These are phyloP conservation scores for Acanthosoma haemorrhoidale DNA, from an alignment of 2,888 invertebrate genomes.

Conservation along the genomic window DNA sequence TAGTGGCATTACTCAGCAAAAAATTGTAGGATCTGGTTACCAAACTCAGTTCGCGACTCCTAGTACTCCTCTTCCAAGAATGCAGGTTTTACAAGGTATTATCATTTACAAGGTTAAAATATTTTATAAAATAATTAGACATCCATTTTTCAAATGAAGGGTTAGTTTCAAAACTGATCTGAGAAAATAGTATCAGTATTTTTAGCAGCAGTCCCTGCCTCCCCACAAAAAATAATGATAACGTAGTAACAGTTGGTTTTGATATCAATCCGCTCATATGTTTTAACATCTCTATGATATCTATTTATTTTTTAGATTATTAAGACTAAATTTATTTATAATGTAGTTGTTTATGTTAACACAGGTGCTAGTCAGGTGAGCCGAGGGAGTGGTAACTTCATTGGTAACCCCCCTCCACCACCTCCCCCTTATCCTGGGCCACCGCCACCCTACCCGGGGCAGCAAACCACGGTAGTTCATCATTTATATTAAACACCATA, in stretches of 20 bases:
- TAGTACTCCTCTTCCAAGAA: conserved; percentile 33
- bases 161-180: too few relatives aligned
- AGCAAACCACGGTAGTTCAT: conserved; percentile 39
- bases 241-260: too few relatives aligned
- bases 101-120: too few relatives aligned
- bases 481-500: not conserved
- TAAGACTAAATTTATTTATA: too few relatives aligned
- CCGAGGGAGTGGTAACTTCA: conserved; percentile 18
- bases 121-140: not conserved
- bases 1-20: conserved; percentile 9
- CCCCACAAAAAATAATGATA: too few relatives aligned
- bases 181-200: too few relatives aligned
- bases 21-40: conserved; percentile 20
- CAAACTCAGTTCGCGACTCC: conserved; percentile 35
- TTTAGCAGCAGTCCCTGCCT: too few relatives aligned
- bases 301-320: too few relatives aligned
- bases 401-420: conserved; percentile 46
- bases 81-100: conserved; percentile 32
- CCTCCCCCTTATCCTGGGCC: conserved; percentile 69
- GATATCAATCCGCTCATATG: too few relatives aligned
- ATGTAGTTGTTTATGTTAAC: too few relatives aligned
- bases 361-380: not conserved
- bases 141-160: too few relatives aligned
- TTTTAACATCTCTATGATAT: too few relatives aligned
- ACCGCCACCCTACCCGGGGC: conserved; percentile 63